These are phyloP conservation scores for Gortyna flavago DNA, from an alignment of 2,888 invertebrate genomes.

Conservation along the genomic window DNA sequence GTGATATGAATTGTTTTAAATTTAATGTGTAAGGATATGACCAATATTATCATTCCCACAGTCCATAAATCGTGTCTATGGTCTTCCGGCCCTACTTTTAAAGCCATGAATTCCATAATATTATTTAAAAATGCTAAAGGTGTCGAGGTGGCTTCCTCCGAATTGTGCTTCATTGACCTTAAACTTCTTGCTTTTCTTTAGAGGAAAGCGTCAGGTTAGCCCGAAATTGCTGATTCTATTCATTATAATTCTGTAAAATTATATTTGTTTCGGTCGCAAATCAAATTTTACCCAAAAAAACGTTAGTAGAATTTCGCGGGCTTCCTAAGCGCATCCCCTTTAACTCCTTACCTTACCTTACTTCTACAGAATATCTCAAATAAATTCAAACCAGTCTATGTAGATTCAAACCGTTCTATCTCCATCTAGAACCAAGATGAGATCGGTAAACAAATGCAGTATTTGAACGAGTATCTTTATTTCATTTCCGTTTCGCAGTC, in stretches of 20 bases:
- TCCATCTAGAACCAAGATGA: conserved; percentile 17
- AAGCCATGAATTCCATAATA: background rate
- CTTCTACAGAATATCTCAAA: background rate
- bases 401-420: conserved; percentile 20
- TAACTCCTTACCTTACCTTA: background rate
- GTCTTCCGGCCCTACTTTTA: no score
- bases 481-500: conserved; percentile 77
- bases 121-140: background rate
- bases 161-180: no score
- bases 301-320: background rate
- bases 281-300: no score
- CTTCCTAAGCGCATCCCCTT: background rate
- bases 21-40: no score
- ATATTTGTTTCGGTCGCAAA: no score
- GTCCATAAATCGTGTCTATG: no score
- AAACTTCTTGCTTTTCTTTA: background rate
- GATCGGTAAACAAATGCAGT: conserved; percentile 55
- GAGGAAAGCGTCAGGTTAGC: no score
- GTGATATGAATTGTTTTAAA: no score
- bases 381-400: conserved; percentile 8
- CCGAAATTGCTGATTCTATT: no score
- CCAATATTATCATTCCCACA: no score
- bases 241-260: no score
- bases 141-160: background rate
- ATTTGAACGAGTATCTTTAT: conserved; percentile 68